These are phyloP conservation scores for Leucosticte australis DNA, from an alignment of 2,113 vertebrate genomes.

Conservation along the genomic window DNA sequence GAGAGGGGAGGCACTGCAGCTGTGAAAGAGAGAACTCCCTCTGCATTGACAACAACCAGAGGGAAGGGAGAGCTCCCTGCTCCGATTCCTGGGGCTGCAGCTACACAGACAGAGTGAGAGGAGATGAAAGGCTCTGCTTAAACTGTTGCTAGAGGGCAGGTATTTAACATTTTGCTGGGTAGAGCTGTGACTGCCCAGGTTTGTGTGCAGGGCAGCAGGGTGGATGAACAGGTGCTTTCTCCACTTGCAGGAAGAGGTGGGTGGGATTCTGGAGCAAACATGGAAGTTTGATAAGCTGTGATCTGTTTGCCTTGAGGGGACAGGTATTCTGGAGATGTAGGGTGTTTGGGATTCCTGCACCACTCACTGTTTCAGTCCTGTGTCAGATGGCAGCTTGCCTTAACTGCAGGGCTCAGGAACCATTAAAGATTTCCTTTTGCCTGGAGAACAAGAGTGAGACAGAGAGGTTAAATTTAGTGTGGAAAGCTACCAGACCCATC, in stretches of 20 bases:
- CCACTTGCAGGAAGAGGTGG: accelerated
- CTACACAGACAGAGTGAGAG: neutral
- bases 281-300: neutral
- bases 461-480: neutral
- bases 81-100: accelerated
- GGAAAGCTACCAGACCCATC: neutral
- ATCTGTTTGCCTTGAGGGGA: neutral
- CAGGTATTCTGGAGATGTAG: neutral
- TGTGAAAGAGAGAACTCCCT: neutral
- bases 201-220: neutral
- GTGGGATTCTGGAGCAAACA: neutral
- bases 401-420: neutral
- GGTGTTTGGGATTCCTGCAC: neutral
- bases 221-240: neutral
- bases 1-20: neutral
- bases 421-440: neutral
- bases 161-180: neutral
- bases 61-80: neutral
- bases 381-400: neutral
- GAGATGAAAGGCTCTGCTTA: slow-evolving; percentile 2
- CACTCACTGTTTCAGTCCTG: neutral
- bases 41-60: neutral
- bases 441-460: neutral
- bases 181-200: neutral
- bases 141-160: neutral